Evolutionary conservation across 2,797 vertebrate species (phyloP).

Genomic region (Myotis myotis): DNA sequence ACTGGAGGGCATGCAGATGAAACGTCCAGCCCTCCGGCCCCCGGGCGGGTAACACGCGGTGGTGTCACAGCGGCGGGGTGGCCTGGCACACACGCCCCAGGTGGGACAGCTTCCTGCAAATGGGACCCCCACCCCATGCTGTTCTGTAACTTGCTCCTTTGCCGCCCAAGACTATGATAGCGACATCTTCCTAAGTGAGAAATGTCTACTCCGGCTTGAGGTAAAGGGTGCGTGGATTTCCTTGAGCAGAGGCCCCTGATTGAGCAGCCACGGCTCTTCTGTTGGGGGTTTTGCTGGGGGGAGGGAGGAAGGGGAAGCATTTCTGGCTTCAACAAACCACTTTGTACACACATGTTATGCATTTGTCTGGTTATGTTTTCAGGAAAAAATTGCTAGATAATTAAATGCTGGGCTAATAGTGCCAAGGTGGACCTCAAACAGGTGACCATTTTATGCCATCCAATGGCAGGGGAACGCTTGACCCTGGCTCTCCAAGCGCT

Average conservation of each 20-base stretch:
- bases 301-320: too few species aligned
- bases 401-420: rapidly evolving
- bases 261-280: neutral
- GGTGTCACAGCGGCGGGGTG: rapidly evolving
- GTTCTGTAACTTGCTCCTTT: neutral
- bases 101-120: neutral
- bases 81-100: rapidly evolving
- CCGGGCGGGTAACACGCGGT: neutral
- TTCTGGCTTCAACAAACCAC: neutral
- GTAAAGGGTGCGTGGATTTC: neutral
- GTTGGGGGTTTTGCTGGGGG: neutral
- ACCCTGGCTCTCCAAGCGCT: rapidly evolving
- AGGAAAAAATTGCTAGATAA: neutral
- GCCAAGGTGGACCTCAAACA: neutral
- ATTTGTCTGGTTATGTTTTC: neutral
- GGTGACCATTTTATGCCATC: rapidly evolving
- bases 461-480: rapidly evolving
- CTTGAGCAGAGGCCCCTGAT: rapidly evolving
- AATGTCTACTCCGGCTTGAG: neutral
- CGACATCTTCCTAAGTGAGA: neutral
- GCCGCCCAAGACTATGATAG: neutral
- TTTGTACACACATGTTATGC: neutral
- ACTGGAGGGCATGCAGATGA: neutral
- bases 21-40: neutral
- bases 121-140: neutral